These are phyloP conservation scores for Phania funesta DNA, from an alignment of 2,888 invertebrate genomes.

Conservation along the genomic window DNA sequence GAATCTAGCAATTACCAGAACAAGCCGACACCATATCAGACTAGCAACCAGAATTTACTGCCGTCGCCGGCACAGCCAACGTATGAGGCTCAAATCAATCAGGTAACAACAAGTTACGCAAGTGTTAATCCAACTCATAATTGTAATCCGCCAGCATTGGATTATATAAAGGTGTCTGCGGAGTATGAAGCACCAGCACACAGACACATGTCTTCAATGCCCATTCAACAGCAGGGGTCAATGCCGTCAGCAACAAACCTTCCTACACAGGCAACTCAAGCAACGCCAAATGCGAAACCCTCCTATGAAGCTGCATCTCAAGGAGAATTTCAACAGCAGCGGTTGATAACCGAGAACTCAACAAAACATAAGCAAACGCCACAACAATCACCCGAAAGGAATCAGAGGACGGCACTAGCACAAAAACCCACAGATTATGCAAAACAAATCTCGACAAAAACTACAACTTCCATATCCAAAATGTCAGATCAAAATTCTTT, in stretches of 20 bases:
- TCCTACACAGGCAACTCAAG: neutral
- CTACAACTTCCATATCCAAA: slow-evolving; percentile 5
- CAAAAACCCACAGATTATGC: neutral
- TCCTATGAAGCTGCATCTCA: slow-evolving; percentile 17
- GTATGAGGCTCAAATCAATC: neutral
- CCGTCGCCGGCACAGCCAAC: neutral
- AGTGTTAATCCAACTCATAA: neutral
- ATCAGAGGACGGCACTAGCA: neutral
- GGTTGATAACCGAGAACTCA: neutral
- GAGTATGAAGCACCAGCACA: slow-evolving; percentile 11
- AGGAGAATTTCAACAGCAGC: slow-evolving; percentile 55
- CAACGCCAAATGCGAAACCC: neutral
- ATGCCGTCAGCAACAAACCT: neutral
- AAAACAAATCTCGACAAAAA: slow-evolving; percentile 24
- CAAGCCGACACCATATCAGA: neutral
- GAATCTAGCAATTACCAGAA: slow-evolving; percentile 36
- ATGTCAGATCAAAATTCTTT: slow-evolving; percentile 16
- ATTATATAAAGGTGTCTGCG: neutral
- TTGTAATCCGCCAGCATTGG: neutral
- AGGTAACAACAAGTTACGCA: slow-evolving; percentile 29
- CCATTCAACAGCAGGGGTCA: neutral
- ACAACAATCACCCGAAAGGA: neutral
- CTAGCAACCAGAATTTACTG: neutral
- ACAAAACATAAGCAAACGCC: slow-evolving; percentile 16
- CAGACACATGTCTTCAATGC: slow-evolving; percentile 8